Evolutionary conservation across 2,888 invertebrate species (phyloP), one percentile per base, ranked within the genome.

Genomic region (Xestoiulus laeticollis): DNA sequence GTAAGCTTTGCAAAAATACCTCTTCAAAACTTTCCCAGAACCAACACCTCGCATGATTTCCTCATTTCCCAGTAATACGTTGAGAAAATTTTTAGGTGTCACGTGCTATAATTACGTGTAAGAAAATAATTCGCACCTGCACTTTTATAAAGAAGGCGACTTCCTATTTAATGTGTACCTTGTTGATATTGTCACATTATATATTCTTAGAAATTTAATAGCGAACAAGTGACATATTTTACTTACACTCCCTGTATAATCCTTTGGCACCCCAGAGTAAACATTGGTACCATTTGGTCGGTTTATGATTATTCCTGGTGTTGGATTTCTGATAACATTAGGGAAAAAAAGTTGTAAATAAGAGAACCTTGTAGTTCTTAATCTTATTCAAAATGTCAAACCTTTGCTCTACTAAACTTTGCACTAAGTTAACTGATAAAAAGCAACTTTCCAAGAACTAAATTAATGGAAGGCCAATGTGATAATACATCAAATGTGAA

Each of bases 251-350:
- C 92, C 91, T 26, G 91, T 92, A 91, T 94, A 94, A 90, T 94
- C 94, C 89, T 93, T 94, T 2, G 91, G 91, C 5, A 94, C 93
- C 48, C 93, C 94, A 32, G 91, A 89, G 90, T 94, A 94, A 26
- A 94, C 94, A 91, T 94, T 92, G 3, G 92, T 89, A 68, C 94
- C 94, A 90, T 93, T 91, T 0, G 94, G 94, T 32, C 92, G 91
- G 91, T 94, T 94, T 90, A 94, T 93, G 44, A 94, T 91, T 82
- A 92, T 92, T n/a, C 94, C 94, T 87, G 92, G 92, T 19, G 92
- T 92, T 8, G 94, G 94, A 91, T 94, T 94, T 85, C 94, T 94
- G 90, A 48, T 90, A 90, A 83, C 83, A 32, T 30, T 19, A 32
- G 26, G n/a, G 12, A 26, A 22, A 87, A 88, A 59, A 83, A 59